Base-by-base conservation (phyloP, 2,888 invertebrate species). In the Coenonympha glycerion region DNA sequence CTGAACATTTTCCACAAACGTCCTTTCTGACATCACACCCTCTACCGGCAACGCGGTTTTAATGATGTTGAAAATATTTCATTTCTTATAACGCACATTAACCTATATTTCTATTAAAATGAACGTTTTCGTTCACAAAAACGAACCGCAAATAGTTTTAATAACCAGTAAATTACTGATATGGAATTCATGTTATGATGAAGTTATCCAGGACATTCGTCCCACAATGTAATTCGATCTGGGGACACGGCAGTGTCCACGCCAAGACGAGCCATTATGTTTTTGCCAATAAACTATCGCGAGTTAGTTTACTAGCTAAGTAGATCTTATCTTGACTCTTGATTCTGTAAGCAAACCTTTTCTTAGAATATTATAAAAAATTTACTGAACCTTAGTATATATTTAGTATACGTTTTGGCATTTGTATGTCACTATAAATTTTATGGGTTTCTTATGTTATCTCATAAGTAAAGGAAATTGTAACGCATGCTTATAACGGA, bases 1-100 rank as follows among this genome's bases (percentile, higher is more conserved):
- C 70, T 63, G 52, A 48, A 49, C 66, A 58, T 59, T 53, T 53
- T 53, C 53, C 36, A 56, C 51, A 47, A 52, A 46, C 53, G 52
- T 47, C 45, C 47, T 51, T 41, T 49, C 47, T 33, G 39, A 47
- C 33, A 45, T 24, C 33, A 47, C 42, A 53, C 30, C 33, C 33
- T 18, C 18, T 15, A 6, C 37, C 37, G 4, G 15, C 15, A 39
- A 15, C 24, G 24, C 39, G 22, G 39, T 39, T 39, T 37, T n/a
- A 39, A 39, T 39, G 22, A 24, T 8, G 24, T 24, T 15, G 39
- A 24, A 22, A 39, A 39, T 22, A 24, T 6, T 37, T 24, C 39
- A 39, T 15, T 39, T 39, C 22, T 39, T 39, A 39, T 22, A 24
- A 15, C 22, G 8, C 39, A 39, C 39, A 39, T 39, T 39, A 39